phyloP scores from a whole-genome alignment of 2,888 invertebrate species.

The Xestia ashworthii region DNA sequence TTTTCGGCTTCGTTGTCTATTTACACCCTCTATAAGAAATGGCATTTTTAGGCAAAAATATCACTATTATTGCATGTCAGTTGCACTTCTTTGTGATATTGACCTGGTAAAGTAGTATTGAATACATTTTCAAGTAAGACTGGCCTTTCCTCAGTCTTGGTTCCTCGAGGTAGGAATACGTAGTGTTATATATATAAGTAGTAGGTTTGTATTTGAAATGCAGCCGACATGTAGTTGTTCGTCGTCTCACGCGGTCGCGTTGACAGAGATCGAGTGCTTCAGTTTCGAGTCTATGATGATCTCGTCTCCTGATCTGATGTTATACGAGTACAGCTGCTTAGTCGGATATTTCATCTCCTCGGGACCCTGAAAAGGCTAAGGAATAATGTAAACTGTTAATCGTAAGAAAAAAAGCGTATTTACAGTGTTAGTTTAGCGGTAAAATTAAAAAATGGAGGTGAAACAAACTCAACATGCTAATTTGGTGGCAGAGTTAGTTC shows the following conservation, averaged over 20 bases:
- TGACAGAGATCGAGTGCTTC: slow-evolving; percentile 88
- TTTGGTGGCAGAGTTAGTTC: background rate
- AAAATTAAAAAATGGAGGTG: slow-evolving; percentile 28
- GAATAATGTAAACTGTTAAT: slow-evolving; percentile 60
- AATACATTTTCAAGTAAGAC: slow-evolving; percentile 37
- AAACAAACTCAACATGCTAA: slow-evolving; percentile 29
- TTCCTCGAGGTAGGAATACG: slow-evolving; percentile 30
- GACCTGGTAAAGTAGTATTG: slow-evolving; percentile 38
- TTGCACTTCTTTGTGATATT: slow-evolving; percentile 62
- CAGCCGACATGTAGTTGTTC: slow-evolving; percentile 54
- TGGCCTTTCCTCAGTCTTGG: slow-evolving; percentile 50
- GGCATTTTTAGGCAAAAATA: slow-evolving; percentile 61
- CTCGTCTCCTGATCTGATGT: slow-evolving; percentile 97
- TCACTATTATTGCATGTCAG: slow-evolving; percentile 46
- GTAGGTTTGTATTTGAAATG: slow-evolving; percentile 61
- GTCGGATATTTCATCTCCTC: slow-evolving; percentile 97
- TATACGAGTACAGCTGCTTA: slow-evolving; percentile 97
- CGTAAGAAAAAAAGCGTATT: slow-evolving; percentile 37
- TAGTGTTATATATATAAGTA: slow-evolving; percentile 23
- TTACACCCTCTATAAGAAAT: slow-evolving; percentile 35
- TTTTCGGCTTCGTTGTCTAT: too few species aligned
- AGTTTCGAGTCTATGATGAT: slow-evolving; percentile 96
- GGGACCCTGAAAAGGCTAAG: slow-evolving; percentile 91
- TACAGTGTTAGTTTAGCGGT: slow-evolving; percentile 42
- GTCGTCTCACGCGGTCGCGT: slow-evolving; percentile 76